These are phyloP conservation scores for Andrena flavipes DNA, from an alignment of 2,888 invertebrate genomes.

Conservation along the genomic window DNA sequence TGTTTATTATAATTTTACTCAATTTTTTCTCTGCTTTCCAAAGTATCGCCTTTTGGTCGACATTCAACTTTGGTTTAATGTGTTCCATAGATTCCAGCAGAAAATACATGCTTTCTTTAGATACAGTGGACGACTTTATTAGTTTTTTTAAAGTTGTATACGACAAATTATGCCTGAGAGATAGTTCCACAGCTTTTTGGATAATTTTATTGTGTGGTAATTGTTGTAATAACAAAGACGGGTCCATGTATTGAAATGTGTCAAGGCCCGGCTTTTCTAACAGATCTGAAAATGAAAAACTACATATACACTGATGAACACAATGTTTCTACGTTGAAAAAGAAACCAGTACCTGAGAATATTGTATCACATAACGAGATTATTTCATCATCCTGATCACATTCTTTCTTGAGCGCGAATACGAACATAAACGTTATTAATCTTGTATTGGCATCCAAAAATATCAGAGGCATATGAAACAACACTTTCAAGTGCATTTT, in stretches of 20 bases:
- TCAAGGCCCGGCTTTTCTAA: slow-evolving; percentile 71
- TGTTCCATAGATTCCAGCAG: slow-evolving; percentile 76
- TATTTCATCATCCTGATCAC: slow-evolving; percentile 43
- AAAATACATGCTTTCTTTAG: slow-evolving; percentile 45
- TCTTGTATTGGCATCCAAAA: slow-evolving; percentile 66
- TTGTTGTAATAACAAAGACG: slow-evolving; percentile 64
- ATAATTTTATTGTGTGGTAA: slow-evolving; percentile 62
- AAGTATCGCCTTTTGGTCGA: slow-evolving; percentile 67
- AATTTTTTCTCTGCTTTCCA: slow-evolving; percentile 75
- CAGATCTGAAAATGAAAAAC: slow-evolving; percentile 68
- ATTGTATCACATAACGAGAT: slow-evolving; percentile 63
- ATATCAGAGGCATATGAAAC: slow-evolving; percentile 70
- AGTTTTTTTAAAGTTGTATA: slow-evolving; percentile 65
- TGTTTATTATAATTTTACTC: slow-evolving; percentile 66
- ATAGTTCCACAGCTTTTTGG: slow-evolving; percentile 71
- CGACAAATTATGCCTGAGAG: slow-evolving; percentile 65
- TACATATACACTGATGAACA: not conserved
- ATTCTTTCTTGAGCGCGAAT: slow-evolving; percentile 73
- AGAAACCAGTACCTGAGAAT: slow-evolving; percentile 72
- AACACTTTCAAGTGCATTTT: slow-evolving; percentile 64
- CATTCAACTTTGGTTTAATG: slow-evolving; percentile 69
- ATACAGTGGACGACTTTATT: slow-evolving; percentile 42
- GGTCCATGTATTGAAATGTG: slow-evolving; percentile 71
- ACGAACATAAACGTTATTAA: slow-evolving; percentile 72
- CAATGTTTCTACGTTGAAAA: not conserved